Evolutionary conservation across 92 coral and sea anemone species (phyloP), one percentile per base, ranked within the genome.

Genomic region (Siderastrea radians): DNA sequence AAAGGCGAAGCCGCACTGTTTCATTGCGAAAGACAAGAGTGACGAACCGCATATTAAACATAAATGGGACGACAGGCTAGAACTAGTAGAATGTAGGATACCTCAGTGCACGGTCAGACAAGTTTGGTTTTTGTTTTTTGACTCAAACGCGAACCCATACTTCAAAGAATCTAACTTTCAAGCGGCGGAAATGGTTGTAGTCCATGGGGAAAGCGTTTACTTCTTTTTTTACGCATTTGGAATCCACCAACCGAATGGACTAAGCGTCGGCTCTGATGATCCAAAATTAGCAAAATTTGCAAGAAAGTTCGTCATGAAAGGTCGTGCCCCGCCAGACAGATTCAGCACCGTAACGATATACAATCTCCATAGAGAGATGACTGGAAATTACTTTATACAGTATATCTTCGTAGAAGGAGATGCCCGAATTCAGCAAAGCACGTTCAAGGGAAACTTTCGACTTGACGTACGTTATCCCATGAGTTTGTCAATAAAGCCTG

Each of bases 41-140:
- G 90, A 94, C 55, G 93, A 78, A 1, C 74, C 81, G 13, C 65
- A 72, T 3, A 85, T 91, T 14, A 63, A 84, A 4, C 9, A 49
- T 16, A 44, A 12, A 3, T 83, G 88, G 12, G 91, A 94, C 83
- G 16, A 82, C 5, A 84, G 86, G 68, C 74, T 94, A 38, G 94
- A 95, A 66, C 59, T 92, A 10, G 95, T 79, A 3, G 86, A 86
- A 17, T 98, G 99, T 52, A 90, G 95, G 58, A 69, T 98, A 52
- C 88, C 87, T 26, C 99, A 98, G 75, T 98, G 99, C 68, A 98
- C 98, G 2, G 96, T 98, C 5, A 88, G 98, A 51, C 95, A 92
- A 49, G 99, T 98, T 6, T 98, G 99, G 99, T 98, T 98, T 57
- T 71, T 98, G 48, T 94, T 98, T 79, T 91, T 94, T 50, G 80